These are phyloP conservation scores for Graptemys geographica DNA, from an alignment of 2,797 vertebrate genomes.

Conservation along the genomic window DNA sequence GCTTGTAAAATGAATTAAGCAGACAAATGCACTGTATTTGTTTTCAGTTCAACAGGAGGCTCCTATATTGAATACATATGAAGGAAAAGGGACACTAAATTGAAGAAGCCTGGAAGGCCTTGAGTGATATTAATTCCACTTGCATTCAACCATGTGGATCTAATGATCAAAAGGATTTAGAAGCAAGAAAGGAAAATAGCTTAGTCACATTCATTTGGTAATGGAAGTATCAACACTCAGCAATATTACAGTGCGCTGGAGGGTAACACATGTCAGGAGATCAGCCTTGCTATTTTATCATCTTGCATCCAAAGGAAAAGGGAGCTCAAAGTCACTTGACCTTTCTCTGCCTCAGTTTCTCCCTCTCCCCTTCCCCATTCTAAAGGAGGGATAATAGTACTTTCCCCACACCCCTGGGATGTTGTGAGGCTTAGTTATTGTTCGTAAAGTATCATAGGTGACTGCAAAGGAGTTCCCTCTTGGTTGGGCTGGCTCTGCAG, in stretches of 20 bases:
- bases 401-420: background rate
- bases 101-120: conserved; percentile 53
- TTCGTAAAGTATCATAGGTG: background rate
- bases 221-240: conserved; percentile 68
- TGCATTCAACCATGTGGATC: conserved; percentile 66
- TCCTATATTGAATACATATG: conserved; percentile 67
- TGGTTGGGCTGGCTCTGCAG: background rate
- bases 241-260: background rate
- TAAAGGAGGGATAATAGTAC: background rate
- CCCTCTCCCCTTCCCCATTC: background rate
- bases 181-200: conserved; percentile 43
- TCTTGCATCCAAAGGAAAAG: background rate
- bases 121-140: conserved; percentile 68
- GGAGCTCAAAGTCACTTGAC: background rate
- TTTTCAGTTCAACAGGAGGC: conserved; percentile 58
- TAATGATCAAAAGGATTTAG: conserved; percentile 68
- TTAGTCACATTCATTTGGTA: conserved; percentile 1
- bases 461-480: background rate
- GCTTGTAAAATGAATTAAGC: conserved; percentile 60
- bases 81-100: conserved; percentile 60
- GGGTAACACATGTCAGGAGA: conserved; percentile 42
- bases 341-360: background rate
- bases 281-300: background rate
- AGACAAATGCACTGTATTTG: conserved; percentile 60
- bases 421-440: background rate